phyloP scores from a whole-genome alignment of 2,113 vertebrate species.

The Lophotis ruficrista region DNA sequence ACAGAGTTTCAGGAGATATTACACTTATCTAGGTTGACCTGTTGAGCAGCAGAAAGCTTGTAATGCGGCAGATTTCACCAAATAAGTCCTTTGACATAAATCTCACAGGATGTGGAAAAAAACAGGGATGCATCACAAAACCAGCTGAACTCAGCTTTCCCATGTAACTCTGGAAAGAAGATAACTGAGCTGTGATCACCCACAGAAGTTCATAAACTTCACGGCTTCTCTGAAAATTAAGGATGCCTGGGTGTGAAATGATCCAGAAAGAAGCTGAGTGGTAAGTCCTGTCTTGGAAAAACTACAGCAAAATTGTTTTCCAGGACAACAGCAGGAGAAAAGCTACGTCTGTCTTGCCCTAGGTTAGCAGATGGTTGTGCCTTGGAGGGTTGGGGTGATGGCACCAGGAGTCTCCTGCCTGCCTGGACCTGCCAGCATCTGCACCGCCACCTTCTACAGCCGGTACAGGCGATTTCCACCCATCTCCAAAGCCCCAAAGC shows the following conservation, averaged over 20 bases:
- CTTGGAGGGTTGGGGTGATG: not conserved
- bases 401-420: not conserved
- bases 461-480: not conserved
- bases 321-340: not conserved
- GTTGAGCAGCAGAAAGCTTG: not conserved
- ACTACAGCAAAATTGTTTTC: not conserved
- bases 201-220: not conserved
- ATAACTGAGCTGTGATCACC: not conserved
- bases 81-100: not conserved
- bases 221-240: not conserved
- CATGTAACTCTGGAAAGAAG: not conserved
- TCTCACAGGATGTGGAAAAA: not conserved
- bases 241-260: not conserved
- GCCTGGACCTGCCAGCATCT: not conserved
- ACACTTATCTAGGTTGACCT: not conserved
- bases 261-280: not conserved
- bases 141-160: not conserved
- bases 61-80: not conserved
- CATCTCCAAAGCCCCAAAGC: not conserved
- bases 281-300: not conserved
- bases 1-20: not conserved
- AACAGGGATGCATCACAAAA: not conserved
- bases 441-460: not conserved
- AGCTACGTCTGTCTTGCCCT: accelerated
- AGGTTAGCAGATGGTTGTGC: not conserved